phyloP scores from a whole-genome alignment of 2,113 vertebrate species.

The Ariopsis seemanni region DNA sequence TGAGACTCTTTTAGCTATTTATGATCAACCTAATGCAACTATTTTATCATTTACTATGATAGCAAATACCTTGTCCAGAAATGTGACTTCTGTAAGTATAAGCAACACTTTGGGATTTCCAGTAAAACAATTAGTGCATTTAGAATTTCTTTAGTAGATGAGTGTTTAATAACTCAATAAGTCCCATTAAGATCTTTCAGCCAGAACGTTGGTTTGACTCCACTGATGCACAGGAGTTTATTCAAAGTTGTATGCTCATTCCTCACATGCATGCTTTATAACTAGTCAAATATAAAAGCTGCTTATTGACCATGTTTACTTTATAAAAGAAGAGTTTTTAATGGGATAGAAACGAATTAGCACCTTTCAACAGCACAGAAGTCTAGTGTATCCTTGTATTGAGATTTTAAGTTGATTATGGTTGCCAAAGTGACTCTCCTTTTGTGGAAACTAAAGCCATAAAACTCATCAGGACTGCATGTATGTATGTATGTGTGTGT shows the following conservation, averaged over 20 bases:
- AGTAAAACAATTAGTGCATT: constrained; percentile 35
- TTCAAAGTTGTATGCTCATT: constrained; percentile 53
- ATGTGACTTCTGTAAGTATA: constrained; percentile 39
- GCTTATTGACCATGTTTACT: constrained; percentile 64
- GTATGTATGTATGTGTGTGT: constrained; percentile 5
- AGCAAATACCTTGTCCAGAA: constrained; percentile 45
- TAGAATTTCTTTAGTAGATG: constrained; percentile 42
- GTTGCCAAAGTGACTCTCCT: constrained; percentile 48
- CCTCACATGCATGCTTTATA: constrained; percentile 48
- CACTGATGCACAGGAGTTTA: constrained; percentile 31
- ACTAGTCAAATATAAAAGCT: constrained; percentile 64
- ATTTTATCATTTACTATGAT: constrained; percentile 36
- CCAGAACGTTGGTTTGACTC: not conserved
- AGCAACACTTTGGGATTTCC: constrained; percentile 37
- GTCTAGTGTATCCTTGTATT: not conserved
- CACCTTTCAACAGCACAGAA: constrained; percentile 26
- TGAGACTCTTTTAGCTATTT: constrained; percentile 39
- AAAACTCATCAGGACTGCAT: constrained; percentile 45
- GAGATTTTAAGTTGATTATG: constrained; percentile 37
- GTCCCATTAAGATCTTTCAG: constrained; percentile 18
- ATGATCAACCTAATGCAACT: constrained; percentile 33
- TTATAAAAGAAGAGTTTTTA: constrained; percentile 51
- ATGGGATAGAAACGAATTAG: constrained; percentile 38
- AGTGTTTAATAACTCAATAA: not conserved
- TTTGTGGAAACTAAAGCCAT: constrained; percentile 55